phyloP scores from a whole-genome alignment of 2,888 invertebrate species.

The Pseudanteris insignis region DNA sequence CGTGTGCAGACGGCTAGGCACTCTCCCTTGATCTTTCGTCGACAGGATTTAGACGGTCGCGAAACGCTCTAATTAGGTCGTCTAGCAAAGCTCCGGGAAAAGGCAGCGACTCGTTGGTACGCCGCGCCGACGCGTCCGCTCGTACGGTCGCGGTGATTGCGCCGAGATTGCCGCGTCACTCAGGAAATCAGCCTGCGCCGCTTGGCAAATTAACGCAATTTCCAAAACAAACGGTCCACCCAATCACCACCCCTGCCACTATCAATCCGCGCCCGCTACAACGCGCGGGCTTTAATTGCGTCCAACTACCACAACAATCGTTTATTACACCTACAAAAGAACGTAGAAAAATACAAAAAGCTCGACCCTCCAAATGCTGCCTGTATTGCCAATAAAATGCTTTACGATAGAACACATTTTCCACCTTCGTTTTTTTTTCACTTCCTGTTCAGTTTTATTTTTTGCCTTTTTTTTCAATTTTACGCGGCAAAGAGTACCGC shows the following conservation, averaged over 20 bases:
- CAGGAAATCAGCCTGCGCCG: constrained; percentile 60
- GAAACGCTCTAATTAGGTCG: constrained; percentile 44
- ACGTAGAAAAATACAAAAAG: constrained; percentile 42
- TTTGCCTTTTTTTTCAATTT: constrained; percentile 23
- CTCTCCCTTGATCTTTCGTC: constrained; percentile 3
- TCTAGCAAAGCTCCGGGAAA: constrained; percentile 38
- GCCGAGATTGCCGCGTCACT: constrained; percentile 63
- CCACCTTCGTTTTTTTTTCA: too few relatives aligned
- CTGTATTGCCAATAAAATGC: constrained; percentile 35
- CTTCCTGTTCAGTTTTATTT: not conserved
- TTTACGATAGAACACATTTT: constrained; percentile 26
- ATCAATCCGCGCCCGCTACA: constrained; percentile 18
- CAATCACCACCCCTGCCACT: constrained; percentile 26
- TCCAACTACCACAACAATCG: constrained; percentile 50
- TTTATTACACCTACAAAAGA: constrained; percentile 51
- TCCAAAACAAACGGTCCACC: constrained; percentile 59
- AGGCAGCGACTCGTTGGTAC: constrained; percentile 28
- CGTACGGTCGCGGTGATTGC: constrained; percentile 57
- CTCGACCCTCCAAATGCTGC: constrained; percentile 24
- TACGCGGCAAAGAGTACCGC: constrained; percentile 11
- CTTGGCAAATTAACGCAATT: constrained; percentile 64
- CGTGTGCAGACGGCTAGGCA: too few relatives aligned
- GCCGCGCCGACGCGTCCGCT: not conserved
- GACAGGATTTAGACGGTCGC: constrained; percentile 40
- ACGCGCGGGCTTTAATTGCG: constrained; percentile 48